Evolutionary conservation across 2,113 vertebrate species (phyloP).

Genomic region (Podilymbus podiceps): DNA sequence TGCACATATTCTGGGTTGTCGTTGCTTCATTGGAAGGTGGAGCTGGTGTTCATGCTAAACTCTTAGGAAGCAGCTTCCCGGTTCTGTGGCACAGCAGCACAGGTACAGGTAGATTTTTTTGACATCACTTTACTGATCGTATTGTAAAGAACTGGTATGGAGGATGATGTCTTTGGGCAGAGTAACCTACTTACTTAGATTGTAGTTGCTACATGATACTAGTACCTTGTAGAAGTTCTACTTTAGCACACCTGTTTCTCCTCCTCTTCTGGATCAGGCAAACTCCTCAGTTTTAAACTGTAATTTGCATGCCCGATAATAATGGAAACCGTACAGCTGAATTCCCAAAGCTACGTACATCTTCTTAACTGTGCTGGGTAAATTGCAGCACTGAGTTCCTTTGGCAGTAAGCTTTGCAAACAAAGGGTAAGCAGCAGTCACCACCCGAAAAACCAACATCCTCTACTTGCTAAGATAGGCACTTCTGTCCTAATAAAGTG

Average conservation of each 20-base stretch:
- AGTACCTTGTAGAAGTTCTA: not conserved
- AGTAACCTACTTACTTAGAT: rapidly evolving
- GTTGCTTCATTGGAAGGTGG: not conserved
- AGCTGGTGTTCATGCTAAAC: not conserved
- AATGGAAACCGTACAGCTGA: rapidly evolving
- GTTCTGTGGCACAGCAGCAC: not conserved
- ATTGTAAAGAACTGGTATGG: not conserved
- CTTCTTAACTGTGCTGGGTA: rapidly evolving
- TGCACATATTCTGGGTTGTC: not conserved
- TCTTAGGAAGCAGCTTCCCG: not conserved
- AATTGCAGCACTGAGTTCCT: not conserved
- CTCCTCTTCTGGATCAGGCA: not conserved
- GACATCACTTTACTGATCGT: rapidly evolving
- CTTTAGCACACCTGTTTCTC: not conserved
- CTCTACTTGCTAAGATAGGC: not conserved
- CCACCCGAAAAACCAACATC: not conserved
- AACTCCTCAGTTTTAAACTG: not conserved
- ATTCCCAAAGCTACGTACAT: not conserved
- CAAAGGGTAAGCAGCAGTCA: not conserved
- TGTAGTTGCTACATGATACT: rapidly evolving
- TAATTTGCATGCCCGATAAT: not conserved
- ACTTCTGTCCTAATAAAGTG: not conserved
- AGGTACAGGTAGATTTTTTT: not conserved
- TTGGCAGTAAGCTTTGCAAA: not conserved
- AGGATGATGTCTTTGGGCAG: not conserved